Evolutionary conservation across 2,888 invertebrate genomes (phyloP).

Genomic region (Himalopsyche kuldschensis): DNA sequence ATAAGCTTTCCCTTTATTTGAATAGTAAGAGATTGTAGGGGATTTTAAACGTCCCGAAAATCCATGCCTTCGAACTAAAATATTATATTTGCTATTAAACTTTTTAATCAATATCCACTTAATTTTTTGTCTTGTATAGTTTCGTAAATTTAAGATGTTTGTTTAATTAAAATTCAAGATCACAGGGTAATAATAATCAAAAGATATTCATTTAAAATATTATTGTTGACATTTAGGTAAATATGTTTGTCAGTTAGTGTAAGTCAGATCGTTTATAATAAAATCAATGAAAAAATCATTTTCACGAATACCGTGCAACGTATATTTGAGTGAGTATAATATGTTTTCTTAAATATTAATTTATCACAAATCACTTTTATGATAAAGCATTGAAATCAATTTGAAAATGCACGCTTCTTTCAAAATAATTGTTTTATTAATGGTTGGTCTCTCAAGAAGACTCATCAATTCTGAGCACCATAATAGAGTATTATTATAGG

Average conservation of each 20-base stretch:
- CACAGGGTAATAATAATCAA: too few species aligned
- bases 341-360: background rate
- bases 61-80: too few species aligned
- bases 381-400: background rate
- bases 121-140: too few species aligned
- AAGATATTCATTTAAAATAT: too few species aligned
- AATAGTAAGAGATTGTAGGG: too few species aligned
- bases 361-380: background rate
- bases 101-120: too few species aligned
- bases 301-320: background rate
- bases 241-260: background rate
- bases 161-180: too few species aligned
- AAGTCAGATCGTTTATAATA: background rate
- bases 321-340: background rate
- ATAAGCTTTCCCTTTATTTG: too few species aligned
- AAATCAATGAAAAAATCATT: background rate
- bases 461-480: background rate
- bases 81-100: too few species aligned
- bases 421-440: background rate
- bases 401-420: background rate
- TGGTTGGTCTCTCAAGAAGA: background rate
- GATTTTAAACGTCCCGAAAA: too few species aligned
- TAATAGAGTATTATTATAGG: background rate
- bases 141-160: too few species aligned
- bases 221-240: background rate